phyloP scores from a whole-genome alignment of 2,113 vertebrate species.

The Upupa epops region DNA sequence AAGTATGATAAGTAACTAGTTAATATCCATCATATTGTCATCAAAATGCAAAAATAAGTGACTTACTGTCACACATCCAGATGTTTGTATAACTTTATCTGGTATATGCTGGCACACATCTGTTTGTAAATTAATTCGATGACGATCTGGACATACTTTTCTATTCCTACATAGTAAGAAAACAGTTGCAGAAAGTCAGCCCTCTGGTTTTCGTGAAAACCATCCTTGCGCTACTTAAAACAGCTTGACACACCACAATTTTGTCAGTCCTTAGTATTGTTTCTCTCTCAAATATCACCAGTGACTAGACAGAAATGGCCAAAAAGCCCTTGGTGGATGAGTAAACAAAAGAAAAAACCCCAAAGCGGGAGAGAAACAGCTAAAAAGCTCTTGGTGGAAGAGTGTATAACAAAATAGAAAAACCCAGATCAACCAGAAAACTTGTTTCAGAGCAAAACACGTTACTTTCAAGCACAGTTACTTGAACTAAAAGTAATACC shows the following conservation, averaged over 20 bases:
- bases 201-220: neutral
- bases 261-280: neutral
- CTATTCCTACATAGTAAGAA: constrained; percentile 41
- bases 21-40: neutral
- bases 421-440: neutral
- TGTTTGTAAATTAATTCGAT: constrained; percentile 60
- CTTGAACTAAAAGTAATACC: neutral
- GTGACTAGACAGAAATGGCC: neutral
- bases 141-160: constrained; percentile 71
- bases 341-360: neutral
- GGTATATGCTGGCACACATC: constrained; percentile 56
- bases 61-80: constrained; percentile 70
- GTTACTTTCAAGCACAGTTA: neutral
- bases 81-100: neutral
- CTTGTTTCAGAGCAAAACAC: neutral
- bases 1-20: neutral
- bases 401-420: neutral
- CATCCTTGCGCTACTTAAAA: neutral
- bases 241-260: neutral
- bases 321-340: neutral
- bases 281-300: neutral
- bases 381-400: neutral
- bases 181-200: neutral
- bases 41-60: neutral
- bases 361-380: neutral